These are phyloP conservation scores for Streblospio benedicti DNA, from an alignment of 1,140 invertebrate genomes.

Conservation along the genomic window DNA sequence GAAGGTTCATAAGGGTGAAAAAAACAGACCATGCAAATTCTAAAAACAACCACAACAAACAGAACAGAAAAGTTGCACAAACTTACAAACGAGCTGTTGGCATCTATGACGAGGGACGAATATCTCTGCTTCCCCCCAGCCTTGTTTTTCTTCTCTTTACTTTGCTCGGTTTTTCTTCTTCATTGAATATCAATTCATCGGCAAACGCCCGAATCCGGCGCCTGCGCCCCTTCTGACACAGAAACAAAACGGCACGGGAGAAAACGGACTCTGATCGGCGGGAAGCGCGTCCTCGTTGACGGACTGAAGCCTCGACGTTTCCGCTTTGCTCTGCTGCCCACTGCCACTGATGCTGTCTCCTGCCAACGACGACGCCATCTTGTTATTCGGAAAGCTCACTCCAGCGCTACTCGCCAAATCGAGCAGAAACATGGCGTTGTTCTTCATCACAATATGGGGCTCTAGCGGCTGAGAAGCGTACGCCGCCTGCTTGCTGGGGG, in stretches of 20 bases:
- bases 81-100: too few species aligned
- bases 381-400: slow-evolving; percentile 12
- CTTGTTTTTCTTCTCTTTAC: too few species aligned
- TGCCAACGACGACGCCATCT: not conserved
- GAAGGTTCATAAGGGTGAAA: too few species aligned
- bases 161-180: slow-evolving; percentile 37
- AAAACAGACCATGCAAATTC: too few species aligned
- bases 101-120: too few species aligned
- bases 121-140: too few species aligned
- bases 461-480: too few species aligned
- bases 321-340: slow-evolving; percentile 51
- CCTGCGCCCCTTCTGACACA: slow-evolving; percentile 33
- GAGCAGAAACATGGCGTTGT: slow-evolving; percentile 88
- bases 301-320: slow-evolving; percentile 37
- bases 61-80: too few species aligned
- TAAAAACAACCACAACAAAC: too few species aligned
- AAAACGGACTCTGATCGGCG: slow-evolving; percentile 41
- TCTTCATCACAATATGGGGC: slow-evolving; percentile 72
- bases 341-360: too few species aligned
- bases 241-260: slow-evolving; percentile 37
- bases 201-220: slow-evolving; percentile 42
- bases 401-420: slow-evolving; percentile 68
- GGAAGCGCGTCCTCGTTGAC: slow-evolving; percentile 35
- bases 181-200: slow-evolving; percentile 40
- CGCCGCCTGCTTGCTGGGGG: too few species aligned